A percentile compares a stretch with the other conserved stretches of the same genome.
Conservation (phyloP, 2,888 invertebrate genomes). For the Drosophila atripex region DNA sequence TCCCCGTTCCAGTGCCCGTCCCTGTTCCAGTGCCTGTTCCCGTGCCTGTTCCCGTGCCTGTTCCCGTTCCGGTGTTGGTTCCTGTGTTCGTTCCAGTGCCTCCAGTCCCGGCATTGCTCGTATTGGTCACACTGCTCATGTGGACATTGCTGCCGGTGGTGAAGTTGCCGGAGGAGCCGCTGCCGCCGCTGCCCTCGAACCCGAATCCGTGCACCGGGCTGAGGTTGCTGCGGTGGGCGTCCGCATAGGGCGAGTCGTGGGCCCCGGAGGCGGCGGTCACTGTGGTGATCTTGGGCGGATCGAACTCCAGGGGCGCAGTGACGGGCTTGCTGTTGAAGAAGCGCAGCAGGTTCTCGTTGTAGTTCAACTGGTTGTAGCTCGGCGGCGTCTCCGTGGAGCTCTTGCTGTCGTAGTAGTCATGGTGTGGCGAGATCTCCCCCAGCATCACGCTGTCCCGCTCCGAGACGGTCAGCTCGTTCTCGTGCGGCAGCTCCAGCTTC, state of each 20-base stretch:
- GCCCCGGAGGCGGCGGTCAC: slow-evolving; percentile 2
- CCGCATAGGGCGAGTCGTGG: slow-evolving; percentile 30
- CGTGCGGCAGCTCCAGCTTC: slow-evolving; percentile 86
- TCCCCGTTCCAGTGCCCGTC: background rate
- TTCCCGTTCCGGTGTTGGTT: slow-evolving; percentile 76
- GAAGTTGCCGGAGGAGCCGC: slow-evolving; percentile 86
- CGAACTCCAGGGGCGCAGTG: slow-evolving; percentile 85
- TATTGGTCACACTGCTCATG: slow-evolving; percentile 85
- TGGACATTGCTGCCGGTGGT: slow-evolving; percentile 86
- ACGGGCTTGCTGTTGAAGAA: slow-evolving; percentile 89
- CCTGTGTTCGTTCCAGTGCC: slow-evolving; percentile 49
- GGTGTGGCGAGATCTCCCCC: slow-evolving; percentile 93
- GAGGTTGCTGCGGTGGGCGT: slow-evolving; percentile 61
- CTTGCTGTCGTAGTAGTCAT: slow-evolving; percentile 91
- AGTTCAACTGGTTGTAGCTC: slow-evolving; percentile 93
- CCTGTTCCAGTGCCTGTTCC: slow-evolving; percentile 72
- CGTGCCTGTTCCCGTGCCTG: slow-evolving; percentile 25
- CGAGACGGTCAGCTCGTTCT: slow-evolving; percentile 85
- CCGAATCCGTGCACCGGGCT: slow-evolving; percentile 83
- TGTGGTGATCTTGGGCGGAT: slow-evolving; percentile 80
- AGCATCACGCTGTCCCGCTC: slow-evolving; percentile 92
- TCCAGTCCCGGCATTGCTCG: slow-evolving; percentile 84
- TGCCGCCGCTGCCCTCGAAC: slow-evolving; percentile 85
- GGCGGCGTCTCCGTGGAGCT: slow-evolving; percentile 91
- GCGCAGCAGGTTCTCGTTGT: slow-evolving; percentile 91